A percentile compares a stretch with the other conserved stretches of the same genome.
phyloP scores from a whole-genome alignment of 2,113 vertebrate species.

The Telmatochromis sp. region DNA sequence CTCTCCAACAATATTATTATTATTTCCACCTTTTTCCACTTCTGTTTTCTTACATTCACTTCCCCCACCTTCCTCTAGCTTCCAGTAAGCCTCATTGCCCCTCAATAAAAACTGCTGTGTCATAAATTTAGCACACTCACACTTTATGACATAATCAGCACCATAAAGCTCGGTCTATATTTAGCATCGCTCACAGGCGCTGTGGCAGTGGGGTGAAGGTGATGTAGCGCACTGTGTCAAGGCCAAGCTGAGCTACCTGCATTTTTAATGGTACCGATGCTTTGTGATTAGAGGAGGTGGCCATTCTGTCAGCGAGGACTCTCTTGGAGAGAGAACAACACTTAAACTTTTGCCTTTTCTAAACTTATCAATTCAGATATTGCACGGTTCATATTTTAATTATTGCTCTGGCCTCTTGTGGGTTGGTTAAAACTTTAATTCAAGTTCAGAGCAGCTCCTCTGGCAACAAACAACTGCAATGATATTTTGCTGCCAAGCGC shows the following conservation, averaged over 20 bases:
- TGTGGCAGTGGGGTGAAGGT: neutral
- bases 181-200: neutral
- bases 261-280: constrained; percentile 9
- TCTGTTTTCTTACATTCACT: neutral
- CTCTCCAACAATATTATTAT: neutral
- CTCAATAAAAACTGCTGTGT: neutral
- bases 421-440: neutral
- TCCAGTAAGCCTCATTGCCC: neutral
- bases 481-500: neutral
- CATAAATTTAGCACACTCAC: neutral
- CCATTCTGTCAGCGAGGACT: neutral
- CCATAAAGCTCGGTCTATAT: constrained; percentile 26
- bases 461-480: neutral
- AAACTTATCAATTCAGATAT: neutral
- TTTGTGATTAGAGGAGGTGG: neutral
- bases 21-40: neutral
- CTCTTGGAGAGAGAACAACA: neutral
- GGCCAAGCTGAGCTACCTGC: neutral
- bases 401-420: neutral
- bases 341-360: neutral
- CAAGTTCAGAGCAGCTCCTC: neutral
- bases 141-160: neutral
- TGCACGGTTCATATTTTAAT: neutral
- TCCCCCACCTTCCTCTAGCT: neutral
- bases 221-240: constrained; percentile 2